Evolutionary conservation across 2,888 invertebrate species (phyloP).

Genomic region (Eurytoma californica): DNA sequence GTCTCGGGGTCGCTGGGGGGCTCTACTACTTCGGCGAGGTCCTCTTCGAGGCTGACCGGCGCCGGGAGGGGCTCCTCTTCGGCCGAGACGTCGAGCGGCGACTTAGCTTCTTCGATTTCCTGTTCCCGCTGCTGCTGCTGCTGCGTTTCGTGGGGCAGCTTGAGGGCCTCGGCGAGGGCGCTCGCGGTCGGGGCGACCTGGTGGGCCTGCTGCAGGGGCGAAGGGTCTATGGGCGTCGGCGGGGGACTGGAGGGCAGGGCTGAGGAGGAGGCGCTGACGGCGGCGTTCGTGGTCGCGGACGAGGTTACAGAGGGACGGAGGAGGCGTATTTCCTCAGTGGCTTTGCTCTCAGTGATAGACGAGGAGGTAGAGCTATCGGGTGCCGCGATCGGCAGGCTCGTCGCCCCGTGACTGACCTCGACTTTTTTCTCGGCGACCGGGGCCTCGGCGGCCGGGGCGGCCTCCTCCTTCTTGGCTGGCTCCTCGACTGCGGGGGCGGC

Average conservation of each 20-base stretch:
- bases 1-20: not conserved
- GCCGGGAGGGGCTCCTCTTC: conserved; percentile 1
- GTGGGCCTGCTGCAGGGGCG: conserved; percentile 72
- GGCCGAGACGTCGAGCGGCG: not conserved
- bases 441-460: conserved; percentile 68
- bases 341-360: conserved; percentile 75
- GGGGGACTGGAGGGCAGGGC: conserved; percentile 72
- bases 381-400: conserved; percentile 65
- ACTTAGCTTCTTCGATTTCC: conserved; percentile 14
- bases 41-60: not conserved
- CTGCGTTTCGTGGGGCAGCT: conserved; percentile 52
- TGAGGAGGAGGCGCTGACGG: conserved; percentile 63
- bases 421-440: conserved; percentile 69
- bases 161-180: conserved; percentile 70
- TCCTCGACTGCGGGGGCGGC: conserved; percentile 66
- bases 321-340: conserved; percentile 69
- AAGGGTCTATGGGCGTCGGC: conserved; percentile 73
- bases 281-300: conserved; percentile 1
- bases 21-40: not conserved
- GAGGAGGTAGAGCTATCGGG: conserved; percentile 58
- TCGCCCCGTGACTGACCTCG: conserved; percentile 73
- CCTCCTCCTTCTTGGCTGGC: conserved; percentile 51
- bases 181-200: conserved; percentile 69
- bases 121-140: conserved; percentile 43
- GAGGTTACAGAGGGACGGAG: conserved; percentile 29